Base-by-base conservation (phyloP, 2,797 vertebrate genomes). In the Ctenochaetus hawaiiensis region DNA sequence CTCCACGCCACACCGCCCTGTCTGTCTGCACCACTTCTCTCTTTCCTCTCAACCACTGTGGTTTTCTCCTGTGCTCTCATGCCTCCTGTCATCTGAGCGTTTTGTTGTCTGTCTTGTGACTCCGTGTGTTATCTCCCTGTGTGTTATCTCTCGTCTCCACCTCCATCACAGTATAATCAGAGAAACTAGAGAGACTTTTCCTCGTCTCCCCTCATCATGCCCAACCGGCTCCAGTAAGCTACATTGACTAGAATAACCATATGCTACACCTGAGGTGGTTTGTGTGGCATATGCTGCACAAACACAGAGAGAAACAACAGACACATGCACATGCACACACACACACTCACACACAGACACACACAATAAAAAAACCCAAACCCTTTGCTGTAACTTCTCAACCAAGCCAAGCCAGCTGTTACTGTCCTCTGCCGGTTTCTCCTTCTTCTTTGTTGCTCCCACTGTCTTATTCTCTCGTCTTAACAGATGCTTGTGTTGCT, bases 261-360 rank as follows among this genome's bases (percentile, higher is more conserved):
- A 91, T 93, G 90, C 82, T 91, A 77, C 77, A 89, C 88, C 87
- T 81, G 71, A 91, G 87, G 84, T 88, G 87, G 72, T 89, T 85
- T 73, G 49, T 77, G 71, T 43, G 61, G 72, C 81, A 75, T 83
- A 82, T 81, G 87, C 70, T 69, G 30, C 37, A 51, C 63, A 82
- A 72, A 84, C 75, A 58, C 54, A 30, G 26, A 80, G 34, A 71
- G 20, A 58, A 61, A 54, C n/a, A 57, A 16, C 47, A 58, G 41
- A 58, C 58, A 70, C 47, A 64, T 37, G 49, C 56, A 57, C 51
- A 44, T 4, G 4, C 26, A 30, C 26, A 4, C 26, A 30, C 26
- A 4, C 26, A 30, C 26, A 3, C 26, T 3, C 26, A 30, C 26
- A 30, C 26, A 30, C 26, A 73, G 44, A 47, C 47, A 53, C 58